Conservation (phyloP, 2,113 vertebrate genomes). For the Trachemys scripta region DNA sequence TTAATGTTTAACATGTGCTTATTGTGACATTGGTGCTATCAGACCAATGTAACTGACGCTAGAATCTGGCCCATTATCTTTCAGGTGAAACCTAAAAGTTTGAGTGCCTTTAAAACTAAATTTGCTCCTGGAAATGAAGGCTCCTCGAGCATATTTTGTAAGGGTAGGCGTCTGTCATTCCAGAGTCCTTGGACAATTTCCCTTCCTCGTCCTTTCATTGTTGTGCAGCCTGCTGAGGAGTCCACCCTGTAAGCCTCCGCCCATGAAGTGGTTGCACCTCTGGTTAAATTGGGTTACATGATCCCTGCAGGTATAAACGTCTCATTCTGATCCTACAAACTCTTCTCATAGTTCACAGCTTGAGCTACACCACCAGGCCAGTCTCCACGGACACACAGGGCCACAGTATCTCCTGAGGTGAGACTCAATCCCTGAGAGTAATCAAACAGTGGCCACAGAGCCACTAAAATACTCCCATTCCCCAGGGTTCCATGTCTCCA, state of each 20-base stretch:
- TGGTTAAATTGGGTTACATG: neutral
- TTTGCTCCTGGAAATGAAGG: neutral
- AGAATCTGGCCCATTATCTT: neutral
- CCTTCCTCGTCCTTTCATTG: neutral
- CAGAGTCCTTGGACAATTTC: neutral
- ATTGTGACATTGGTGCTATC: neutral
- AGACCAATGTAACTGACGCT: neutral
- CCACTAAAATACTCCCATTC: neutral
- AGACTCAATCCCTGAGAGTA: neutral
- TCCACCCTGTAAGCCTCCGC: neutral
- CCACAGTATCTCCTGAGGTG: neutral
- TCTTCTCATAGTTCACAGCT: neutral
- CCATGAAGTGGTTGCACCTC: neutral
- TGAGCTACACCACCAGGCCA: neutral
- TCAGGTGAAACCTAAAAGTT: neutral
- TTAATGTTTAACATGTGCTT: neutral
- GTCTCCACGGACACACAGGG: neutral
- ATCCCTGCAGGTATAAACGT: neutral
- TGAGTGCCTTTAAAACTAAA: conserved; percentile 22
- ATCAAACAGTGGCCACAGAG: neutral
- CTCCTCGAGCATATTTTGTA: neutral
- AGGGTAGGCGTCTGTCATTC: neutral
- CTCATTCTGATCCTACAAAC: neutral
- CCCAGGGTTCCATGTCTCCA: neutral
- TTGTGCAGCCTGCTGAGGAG: neutral